Conservation (phyloP, 2,113 vertebrate species). For the Alaudala cheleensis region DNA sequence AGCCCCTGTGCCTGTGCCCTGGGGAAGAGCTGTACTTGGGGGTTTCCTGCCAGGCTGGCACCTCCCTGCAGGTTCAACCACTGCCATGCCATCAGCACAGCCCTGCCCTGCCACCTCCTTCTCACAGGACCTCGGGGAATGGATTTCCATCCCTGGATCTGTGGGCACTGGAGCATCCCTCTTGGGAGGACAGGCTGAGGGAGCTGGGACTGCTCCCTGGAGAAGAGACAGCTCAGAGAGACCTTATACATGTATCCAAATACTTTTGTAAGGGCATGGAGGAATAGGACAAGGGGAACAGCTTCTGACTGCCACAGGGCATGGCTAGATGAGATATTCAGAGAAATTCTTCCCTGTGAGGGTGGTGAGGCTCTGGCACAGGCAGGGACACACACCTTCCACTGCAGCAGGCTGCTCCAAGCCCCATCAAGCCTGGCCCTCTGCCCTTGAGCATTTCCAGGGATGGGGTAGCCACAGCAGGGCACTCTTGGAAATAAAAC, state of each 20-base stretch:
- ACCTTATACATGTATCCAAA: neutral
- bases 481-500: neutral
- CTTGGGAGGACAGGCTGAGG: neutral
- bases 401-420: neutral
- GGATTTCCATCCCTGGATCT: neutral
- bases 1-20: neutral
- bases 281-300: neutral
- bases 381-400: neutral
- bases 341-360: neutral
- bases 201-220: neutral
- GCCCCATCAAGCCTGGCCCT: neutral
- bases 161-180: too few relatives aligned
- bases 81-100: neutral
- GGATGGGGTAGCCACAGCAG: neutral
- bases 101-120: neutral
- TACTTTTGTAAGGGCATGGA: neutral
- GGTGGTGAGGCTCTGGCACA: neutral
- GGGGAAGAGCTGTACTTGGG: neutral
- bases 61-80: neutral
- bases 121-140: neutral
- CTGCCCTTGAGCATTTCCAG: neutral
- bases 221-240: neutral
- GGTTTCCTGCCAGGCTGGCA: neutral
- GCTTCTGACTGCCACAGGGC: neutral
- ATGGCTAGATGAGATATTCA: neutral